A percentile compares a stretch with the other conserved stretches of the same genome.
phyloP scores from a whole-genome alignment of 1,140 invertebrate species.

The Aphidius gifuensis region DNA sequence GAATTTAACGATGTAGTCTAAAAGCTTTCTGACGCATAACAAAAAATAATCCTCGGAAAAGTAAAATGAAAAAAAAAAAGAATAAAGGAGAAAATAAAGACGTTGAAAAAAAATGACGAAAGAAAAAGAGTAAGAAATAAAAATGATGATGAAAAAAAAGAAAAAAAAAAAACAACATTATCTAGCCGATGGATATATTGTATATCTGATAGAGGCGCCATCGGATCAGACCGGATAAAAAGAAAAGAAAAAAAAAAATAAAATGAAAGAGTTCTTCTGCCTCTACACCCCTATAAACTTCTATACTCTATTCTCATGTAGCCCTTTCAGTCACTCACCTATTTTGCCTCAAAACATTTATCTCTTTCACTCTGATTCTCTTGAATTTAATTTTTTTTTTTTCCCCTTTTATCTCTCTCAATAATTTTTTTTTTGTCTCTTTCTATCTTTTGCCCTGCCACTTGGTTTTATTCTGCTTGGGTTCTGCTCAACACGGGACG shows the following conservation, averaged over 20 bases:
- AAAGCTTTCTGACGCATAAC: constrained; percentile 25
- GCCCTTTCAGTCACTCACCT: constrained; percentile 18
- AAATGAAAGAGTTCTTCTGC: constrained; percentile 24
- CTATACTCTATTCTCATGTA: constrained; percentile 8
- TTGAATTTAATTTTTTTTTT: too few relatives aligned
- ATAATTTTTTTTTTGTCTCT: background rate
- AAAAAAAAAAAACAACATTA: background rate
- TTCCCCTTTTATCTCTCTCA: too few relatives aligned
- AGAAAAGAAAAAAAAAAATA: too few relatives aligned
- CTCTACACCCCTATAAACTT: constrained; percentile 3
- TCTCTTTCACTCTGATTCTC: constrained; percentile 29
- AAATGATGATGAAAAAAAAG: constrained; percentile 17
- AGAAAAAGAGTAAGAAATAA: constrained; percentile 11
- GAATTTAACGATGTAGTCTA: constrained; percentile 12
- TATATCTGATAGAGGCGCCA: constrained; percentile 17
- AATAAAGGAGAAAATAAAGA: background rate
- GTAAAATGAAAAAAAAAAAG: constrained; percentile 5
- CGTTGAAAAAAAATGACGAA: constrained; percentile 10
- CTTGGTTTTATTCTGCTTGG: constrained; percentile 41
- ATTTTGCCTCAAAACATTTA: constrained; percentile 16
- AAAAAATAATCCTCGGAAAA: background rate
- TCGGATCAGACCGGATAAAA: constrained; percentile 35
- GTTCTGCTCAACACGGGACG: constrained; percentile 35
- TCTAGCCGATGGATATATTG: constrained; percentile 1
- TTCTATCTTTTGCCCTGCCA: constrained; percentile 28